phyloP scores from a whole-genome alignment of 1,140 invertebrate genomes.

The Drosophila trapezifrons region DNA sequence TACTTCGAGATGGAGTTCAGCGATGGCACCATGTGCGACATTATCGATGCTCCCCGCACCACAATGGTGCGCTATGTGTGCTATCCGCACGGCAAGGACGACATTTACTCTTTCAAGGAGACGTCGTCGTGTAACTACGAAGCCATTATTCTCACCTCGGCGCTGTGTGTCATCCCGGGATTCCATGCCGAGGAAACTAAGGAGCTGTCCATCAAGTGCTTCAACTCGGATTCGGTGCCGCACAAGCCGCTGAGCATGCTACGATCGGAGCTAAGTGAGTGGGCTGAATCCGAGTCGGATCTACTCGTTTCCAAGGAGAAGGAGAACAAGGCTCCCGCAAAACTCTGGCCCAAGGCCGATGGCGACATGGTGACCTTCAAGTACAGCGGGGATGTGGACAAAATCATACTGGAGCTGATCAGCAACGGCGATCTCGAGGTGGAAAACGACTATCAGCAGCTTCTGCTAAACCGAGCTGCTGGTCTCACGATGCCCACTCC shows the following conservation, averaged over 20 bases:
- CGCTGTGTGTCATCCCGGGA: constrained; percentile 94
- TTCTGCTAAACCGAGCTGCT: constrained; percentile 28
- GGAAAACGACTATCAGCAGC: constrained; percentile 53
- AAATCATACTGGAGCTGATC: constrained; percentile 63
- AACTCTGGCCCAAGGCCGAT: constrained; percentile 54
- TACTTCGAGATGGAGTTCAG: constrained; percentile 92
- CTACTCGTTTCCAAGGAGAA: constrained; percentile 68
- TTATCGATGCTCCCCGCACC: constrained; percentile 92
- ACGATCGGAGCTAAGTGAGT: constrained; percentile 89
- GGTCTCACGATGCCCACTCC: constrained; percentile 21
- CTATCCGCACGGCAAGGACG: constrained; percentile 93
- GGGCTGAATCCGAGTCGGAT: constrained; percentile 82
- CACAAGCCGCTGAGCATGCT: constrained; percentile 90
- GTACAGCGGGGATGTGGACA: constrained; percentile 65
- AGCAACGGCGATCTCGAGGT: constrained; percentile 55
- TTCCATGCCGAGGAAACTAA: constrained; percentile 93
- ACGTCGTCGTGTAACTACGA: constrained; percentile 97
- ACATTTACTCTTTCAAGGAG: constrained; percentile 97
- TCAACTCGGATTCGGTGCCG: constrained; percentile 88
- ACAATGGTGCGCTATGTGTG: constrained; percentile 94
- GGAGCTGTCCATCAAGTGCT: constrained; percentile 92
- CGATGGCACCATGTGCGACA: constrained; percentile 95
- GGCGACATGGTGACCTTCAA: constrained; percentile 64
- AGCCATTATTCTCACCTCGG: constrained; percentile 92
- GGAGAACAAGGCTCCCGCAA: constrained; percentile 45